Conservation (phyloP, 2,888 invertebrate species). For the Rhagophthalmus giganteus region DNA sequence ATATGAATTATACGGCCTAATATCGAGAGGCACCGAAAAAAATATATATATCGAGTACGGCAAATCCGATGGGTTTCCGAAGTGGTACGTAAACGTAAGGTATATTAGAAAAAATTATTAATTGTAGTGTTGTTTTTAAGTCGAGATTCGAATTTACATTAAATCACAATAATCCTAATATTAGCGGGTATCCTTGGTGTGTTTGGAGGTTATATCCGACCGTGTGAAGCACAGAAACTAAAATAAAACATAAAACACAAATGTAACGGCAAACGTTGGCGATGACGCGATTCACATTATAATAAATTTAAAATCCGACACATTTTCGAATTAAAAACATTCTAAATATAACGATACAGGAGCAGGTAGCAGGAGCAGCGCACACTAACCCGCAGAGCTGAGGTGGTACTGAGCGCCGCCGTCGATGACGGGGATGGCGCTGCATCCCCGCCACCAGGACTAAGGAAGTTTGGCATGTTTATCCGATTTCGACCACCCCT, state of each 20-base stretch:
- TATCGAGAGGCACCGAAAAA: slow-evolving; percentile 11
- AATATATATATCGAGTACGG: too few relatives aligned
- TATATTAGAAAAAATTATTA: slow-evolving; percentile 11
- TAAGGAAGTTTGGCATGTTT: slow-evolving; percentile 62
- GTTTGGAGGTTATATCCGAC: slow-evolving; percentile 25
- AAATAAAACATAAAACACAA: slow-evolving; percentile 34
- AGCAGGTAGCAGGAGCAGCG: slow-evolving; percentile 37
- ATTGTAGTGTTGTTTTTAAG: slow-evolving; percentile 2
- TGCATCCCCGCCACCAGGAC: slow-evolving; percentile 53
- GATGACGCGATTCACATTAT: slow-evolving; percentile 36
- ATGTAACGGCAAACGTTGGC: slow-evolving; percentile 25
- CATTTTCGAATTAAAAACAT: slow-evolving; percentile 29
- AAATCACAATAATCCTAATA: slow-evolving; percentile 28
- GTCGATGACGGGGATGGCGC: slow-evolving; percentile 45
- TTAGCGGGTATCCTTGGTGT: slow-evolving; percentile 24
- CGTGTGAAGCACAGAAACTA: slow-evolving; percentile 21
- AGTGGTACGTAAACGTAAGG: too few relatives aligned
- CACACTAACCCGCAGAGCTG: slow-evolving; percentile 45
- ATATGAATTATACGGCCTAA: slow-evolving; percentile 26
- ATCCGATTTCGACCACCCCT: slow-evolving; percentile 27
- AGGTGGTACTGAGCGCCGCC: slow-evolving; percentile 48
- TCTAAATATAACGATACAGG: slow-evolving; percentile 35
- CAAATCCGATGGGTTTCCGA: too few relatives aligned
- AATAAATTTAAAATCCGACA: slow-evolving; percentile 28
- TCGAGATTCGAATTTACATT: slow-evolving; percentile 13